A percentile compares a stretch with the other conserved stretches of the same genome.
Evolutionary conservation across 2,888 invertebrate genomes (phyloP).

Genomic region (Adelognathus sp.): DNA sequence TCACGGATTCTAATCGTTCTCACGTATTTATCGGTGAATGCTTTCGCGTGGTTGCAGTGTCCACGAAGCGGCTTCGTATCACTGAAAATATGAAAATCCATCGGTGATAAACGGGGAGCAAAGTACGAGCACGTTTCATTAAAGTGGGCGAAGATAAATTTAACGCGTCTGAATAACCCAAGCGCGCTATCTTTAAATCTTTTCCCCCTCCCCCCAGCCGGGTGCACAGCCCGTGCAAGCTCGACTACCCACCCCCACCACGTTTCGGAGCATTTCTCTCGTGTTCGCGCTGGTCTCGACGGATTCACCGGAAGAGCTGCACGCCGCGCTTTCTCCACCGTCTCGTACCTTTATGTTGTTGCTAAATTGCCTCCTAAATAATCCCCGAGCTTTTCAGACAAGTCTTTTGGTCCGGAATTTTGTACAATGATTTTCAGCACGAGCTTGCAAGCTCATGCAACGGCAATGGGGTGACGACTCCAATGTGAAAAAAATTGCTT

Average conservation of each 20-base stretch:
- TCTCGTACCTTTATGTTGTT: slow-evolving; percentile 57
- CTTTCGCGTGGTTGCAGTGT: background rate
- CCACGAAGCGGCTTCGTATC: background rate
- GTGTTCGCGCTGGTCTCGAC: slow-evolving; percentile 3
- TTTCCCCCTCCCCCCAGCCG: background rate
- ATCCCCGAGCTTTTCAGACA: slow-evolving; percentile 45
- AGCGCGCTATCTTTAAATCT: slow-evolving; percentile 44
- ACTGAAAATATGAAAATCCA: slow-evolving; percentile 2
- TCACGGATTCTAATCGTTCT: background rate
- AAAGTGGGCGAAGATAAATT: slow-evolving; percentile 24
- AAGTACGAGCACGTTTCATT: slow-evolving; percentile 29
- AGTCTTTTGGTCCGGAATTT: slow-evolving; percentile 28
- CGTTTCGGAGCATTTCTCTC: slow-evolving; percentile 4
- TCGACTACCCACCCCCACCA: background rate
- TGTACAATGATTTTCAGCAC: slow-evolving; percentile 29
- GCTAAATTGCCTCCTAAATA: slow-evolving; percentile 65
- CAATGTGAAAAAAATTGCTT: slow-evolving; percentile 35
- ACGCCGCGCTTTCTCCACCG: background rate
- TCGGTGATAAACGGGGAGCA: background rate
- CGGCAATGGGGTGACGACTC: slow-evolving; percentile 29
- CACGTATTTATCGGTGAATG: background rate
- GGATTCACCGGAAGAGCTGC: slow-evolving; percentile 10
- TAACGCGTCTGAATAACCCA: slow-evolving; percentile 25
- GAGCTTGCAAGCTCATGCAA: slow-evolving; percentile 15
- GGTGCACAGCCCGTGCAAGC: no score